These are phyloP conservation scores for Andrena marginata DNA, from an alignment of 2,888 invertebrate genomes.

Conservation along the genomic window DNA sequence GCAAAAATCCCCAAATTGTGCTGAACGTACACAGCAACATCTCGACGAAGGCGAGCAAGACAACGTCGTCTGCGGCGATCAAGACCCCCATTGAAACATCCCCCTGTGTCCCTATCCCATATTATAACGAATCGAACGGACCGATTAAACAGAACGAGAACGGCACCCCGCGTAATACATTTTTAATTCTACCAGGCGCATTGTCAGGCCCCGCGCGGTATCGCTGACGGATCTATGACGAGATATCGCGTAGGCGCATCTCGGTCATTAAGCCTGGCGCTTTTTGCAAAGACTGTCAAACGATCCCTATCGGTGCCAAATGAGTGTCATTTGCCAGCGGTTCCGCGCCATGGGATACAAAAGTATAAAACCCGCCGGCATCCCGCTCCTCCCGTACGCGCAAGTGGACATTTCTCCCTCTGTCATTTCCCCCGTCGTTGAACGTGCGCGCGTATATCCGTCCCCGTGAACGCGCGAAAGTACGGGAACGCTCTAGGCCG, in stretches of 20 bases:
- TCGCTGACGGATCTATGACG: slow-evolving; percentile 82
- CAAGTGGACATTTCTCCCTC: slow-evolving; percentile 19
- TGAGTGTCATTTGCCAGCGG: slow-evolving; percentile 79
- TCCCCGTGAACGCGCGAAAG: slow-evolving; percentile 12
- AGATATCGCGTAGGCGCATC: slow-evolving; percentile 82
- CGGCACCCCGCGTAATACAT: slow-evolving; percentile 81
- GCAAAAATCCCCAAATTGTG: too few relatives aligned
- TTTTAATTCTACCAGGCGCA: slow-evolving; percentile 80
- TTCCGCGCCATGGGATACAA: slow-evolving; percentile 51
- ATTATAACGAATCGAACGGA: slow-evolving; percentile 22
- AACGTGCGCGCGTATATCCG: background rate
- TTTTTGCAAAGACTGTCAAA: slow-evolving; percentile 76
- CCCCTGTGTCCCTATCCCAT: slow-evolving; percentile 18
- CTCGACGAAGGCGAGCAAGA: too few relatives aligned
- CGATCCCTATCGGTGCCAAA: slow-evolving; percentile 82
- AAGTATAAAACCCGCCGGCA: slow-evolving; percentile 30
- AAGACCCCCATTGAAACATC: background rate
- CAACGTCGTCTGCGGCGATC: background rate
- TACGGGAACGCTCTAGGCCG: slow-evolving; percentile 8
- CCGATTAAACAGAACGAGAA: slow-evolving; percentile 68
- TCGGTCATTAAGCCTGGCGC: slow-evolving; percentile 81
- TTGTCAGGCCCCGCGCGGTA: slow-evolving; percentile 74
- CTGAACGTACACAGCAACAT: too few relatives aligned
- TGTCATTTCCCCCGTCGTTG: background rate
- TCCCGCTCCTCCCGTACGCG: slow-evolving; percentile 23